Evolutionary conservation across 2,888 invertebrate species (phyloP).

Genomic region (Ptychoptera contaminata): DNA sequence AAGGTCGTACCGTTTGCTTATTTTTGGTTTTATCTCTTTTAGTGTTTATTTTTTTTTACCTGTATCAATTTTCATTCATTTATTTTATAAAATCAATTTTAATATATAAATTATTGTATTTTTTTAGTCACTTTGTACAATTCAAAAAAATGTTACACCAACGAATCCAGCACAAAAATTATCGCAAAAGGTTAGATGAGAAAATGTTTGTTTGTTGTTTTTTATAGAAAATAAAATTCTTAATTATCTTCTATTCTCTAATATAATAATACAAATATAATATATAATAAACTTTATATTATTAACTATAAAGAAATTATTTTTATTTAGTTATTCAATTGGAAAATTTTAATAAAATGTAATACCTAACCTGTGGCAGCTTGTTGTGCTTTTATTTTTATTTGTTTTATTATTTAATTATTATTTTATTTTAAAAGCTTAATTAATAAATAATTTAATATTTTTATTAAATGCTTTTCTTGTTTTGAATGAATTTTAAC

Average conservation of each 20-base stretch:
- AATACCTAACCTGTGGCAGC: too few species aligned
- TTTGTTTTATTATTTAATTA: too few species aligned
- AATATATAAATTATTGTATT: constrained; percentile 11
- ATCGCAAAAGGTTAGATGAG: constrained; percentile 40
- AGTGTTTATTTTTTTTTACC: constrained; percentile 3
- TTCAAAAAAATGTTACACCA: constrained; percentile 40
- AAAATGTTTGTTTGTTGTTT: background rate
- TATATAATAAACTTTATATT: too few species aligned
- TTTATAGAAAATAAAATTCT: background rate
- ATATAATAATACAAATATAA: too few species aligned
- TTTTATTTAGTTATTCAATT: too few species aligned
- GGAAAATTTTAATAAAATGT: background rate
- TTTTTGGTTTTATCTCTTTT: constrained; percentile 7
- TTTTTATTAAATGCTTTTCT: background rate
- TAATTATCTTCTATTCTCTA: too few species aligned
- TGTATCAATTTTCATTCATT: background rate
- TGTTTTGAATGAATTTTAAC: constrained; percentile 1
- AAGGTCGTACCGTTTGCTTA: constrained; percentile 3
- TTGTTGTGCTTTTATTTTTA: too few species aligned
- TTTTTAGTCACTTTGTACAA: constrained; percentile 45
- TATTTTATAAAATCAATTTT: background rate
- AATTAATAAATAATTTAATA: too few species aligned
- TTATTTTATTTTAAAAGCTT: too few species aligned
- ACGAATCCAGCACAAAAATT: constrained; percentile 50
- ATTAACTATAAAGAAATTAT: too few species aligned